A percentile compares a stretch with the other conserved stretches of the same genome.
These are phyloP conservation scores for Mesocricetus auratus DNA, from an alignment of 2,113 vertebrate genomes.

Conservation along the genomic window DNA sequence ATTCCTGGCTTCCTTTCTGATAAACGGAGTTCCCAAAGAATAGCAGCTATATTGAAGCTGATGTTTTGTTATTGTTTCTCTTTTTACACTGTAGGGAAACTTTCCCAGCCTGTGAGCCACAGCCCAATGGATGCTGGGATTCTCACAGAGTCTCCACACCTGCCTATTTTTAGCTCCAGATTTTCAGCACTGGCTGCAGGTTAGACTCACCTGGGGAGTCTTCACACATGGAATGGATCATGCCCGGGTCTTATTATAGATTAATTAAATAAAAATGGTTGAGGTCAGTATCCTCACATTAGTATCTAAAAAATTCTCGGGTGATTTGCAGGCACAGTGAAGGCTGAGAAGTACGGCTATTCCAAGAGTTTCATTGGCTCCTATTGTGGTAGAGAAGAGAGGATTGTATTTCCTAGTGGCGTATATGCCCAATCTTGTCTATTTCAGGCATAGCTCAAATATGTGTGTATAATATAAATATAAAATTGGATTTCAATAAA, in stretches of 20 bases:
- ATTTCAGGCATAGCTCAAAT: constrained; percentile 28
- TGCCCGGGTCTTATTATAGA: background rate
- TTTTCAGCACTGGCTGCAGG: background rate
- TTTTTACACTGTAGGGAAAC: background rate
- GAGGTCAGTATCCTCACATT: background rate
- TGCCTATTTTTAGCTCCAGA: background rate
- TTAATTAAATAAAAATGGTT: constrained; percentile 40
- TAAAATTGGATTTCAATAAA: background rate
- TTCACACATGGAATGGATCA: background rate
- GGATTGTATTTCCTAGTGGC: background rate
- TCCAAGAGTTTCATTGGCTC: background rate
- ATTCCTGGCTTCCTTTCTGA: background rate
- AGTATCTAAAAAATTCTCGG: background rate
- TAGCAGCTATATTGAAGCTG: background rate
- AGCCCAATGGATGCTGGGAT: background rate
- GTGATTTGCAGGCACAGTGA: background rate
- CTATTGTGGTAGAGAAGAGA: background rate
- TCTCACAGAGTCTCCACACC: background rate
- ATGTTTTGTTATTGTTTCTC: background rate
- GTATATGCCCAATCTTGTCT: background rate
- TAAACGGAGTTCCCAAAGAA: background rate
- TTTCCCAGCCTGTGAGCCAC: background rate
- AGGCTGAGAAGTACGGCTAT: background rate
- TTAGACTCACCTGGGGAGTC: background rate
- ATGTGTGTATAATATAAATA: background rate